A percentile compares a stretch with the other conserved stretches of the same genome.
phyloP scores from a whole-genome alignment of 2,888 invertebrate species.

The Athetis lepigone region DNA sequence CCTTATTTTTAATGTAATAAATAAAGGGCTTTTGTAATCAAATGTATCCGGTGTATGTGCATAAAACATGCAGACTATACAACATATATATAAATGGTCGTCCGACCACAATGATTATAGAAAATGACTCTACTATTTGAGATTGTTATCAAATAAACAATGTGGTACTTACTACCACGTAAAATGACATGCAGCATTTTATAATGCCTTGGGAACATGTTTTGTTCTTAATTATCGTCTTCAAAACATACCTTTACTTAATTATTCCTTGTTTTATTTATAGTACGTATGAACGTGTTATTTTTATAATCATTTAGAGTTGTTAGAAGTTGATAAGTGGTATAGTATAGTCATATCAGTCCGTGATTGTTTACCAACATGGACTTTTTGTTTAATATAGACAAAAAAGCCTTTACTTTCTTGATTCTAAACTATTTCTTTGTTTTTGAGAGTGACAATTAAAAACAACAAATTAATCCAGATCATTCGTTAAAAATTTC shows the following conservation, averaged over 20 bases:
- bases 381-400: neutral
- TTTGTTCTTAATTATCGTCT: slow-evolving; percentile 41
- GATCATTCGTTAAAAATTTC: neutral
- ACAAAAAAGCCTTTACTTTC: too few relatives aligned
- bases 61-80: slow-evolving; percentile 23
- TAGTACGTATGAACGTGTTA: neutral
- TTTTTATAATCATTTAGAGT: neutral
- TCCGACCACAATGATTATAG: slow-evolving; percentile 64
- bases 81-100: slow-evolving; percentile 44
- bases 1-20: too few relatives aligned
- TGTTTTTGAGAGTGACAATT: too few relatives aligned
- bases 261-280: neutral
- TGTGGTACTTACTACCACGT: slow-evolving; percentile 64
- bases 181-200: slow-evolving; percentile 67
- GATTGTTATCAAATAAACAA: slow-evolving; percentile 83
- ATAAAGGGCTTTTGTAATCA: neutral
- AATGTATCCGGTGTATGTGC: neutral
- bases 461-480: neutral
- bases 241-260: slow-evolving; percentile 7
- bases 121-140: slow-evolving; percentile 71
- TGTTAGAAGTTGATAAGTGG: too few relatives aligned
- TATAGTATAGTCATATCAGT: too few relatives aligned
- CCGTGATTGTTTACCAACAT: neutral
- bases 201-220: slow-evolving; percentile 62
- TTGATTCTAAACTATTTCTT: too few relatives aligned